These are phyloP conservation scores for Pelosia muscerda DNA, from an alignment of 2,888 invertebrate genomes.

Conservation along the genomic window DNA sequence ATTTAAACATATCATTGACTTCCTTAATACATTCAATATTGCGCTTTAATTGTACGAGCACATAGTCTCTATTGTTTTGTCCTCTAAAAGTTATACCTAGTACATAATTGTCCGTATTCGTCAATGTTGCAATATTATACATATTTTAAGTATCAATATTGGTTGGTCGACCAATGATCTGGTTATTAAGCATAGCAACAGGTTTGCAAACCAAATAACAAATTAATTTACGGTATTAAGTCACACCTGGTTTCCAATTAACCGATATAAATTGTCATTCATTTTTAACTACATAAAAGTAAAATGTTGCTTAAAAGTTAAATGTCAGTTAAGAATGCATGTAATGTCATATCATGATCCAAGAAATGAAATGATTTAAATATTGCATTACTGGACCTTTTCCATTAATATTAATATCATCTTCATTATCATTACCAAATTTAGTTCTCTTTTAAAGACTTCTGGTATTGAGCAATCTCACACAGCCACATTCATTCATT, in stretches of 20 bases:
- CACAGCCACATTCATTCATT: not conserved
- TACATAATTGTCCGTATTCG: not conserved
- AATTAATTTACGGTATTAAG: conserved; percentile 8
- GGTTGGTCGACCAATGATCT: not conserved
- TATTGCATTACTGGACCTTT: not conserved
- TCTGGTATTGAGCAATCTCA: not conserved
- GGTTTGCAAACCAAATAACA: conserved; percentile 4
- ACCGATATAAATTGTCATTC: not conserved
- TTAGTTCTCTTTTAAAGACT: not conserved
- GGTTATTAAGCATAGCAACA: conserved; percentile 9
- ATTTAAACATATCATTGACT: not conserved
- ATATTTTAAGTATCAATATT: not conserved
- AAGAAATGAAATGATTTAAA: too few relatives aligned
- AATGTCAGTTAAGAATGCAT: too few relatives aligned
- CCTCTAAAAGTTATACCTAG: not conserved
- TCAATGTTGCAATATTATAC: not conserved
- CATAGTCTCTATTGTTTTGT: too few relatives aligned
- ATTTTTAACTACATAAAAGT: not conserved
- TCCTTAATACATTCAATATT: not conserved
- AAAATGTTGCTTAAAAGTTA: too few relatives aligned
- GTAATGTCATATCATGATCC: too few relatives aligned
- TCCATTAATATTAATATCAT: not conserved
- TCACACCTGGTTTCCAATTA: not conserved
- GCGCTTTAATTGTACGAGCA: not conserved
- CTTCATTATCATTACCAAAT: not conserved